phyloP scores from a whole-genome alignment of 2,888 invertebrate genomes.

The Limnephilus rhombicus region DNA sequence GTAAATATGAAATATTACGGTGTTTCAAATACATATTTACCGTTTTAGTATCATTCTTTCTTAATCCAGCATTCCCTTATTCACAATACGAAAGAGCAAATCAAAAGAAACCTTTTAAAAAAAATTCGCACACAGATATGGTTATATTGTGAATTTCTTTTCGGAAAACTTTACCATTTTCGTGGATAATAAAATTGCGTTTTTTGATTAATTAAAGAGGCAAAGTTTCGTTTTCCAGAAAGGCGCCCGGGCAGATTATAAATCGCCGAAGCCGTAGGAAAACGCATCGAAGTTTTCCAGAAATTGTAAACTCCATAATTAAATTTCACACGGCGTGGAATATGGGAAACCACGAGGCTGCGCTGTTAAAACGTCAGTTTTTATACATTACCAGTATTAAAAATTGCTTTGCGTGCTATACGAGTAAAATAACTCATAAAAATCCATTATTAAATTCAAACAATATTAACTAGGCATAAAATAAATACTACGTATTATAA shows the following conservation, averaged over 20 bases:
- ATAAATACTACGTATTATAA: no score
- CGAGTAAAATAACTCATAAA: not conserved
- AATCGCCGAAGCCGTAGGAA: not conserved
- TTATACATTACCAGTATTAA: not conserved
- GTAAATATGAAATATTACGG: no score
- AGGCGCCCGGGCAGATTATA: conserved; percentile 9
- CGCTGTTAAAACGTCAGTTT: not conserved
- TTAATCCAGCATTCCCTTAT: not conserved
- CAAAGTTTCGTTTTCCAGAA: not conserved
- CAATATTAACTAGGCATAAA: not conserved
- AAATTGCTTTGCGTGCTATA: not conserved
- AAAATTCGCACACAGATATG: not conserved
- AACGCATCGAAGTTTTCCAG: conserved; percentile 16
- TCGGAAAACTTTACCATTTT: not conserved
- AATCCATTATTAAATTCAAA: not conserved
- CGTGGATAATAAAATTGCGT: not conserved
- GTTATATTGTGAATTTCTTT: not conserved
- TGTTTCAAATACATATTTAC: not conserved
- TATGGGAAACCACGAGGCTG: not conserved
- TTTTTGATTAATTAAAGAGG: conserved; percentile 26
- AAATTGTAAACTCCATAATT: conserved; percentile 14
- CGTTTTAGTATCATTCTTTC: not conserved
- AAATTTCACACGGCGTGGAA: not conserved
- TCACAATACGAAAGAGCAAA: not conserved
- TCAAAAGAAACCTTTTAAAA: not conserved